Percentiles rank a stretch among this genome's conserved stretches.
Evolutionary conservation across 2,888 invertebrate species (phyloP).

Genomic region (Tineola bisselliella): DNA sequence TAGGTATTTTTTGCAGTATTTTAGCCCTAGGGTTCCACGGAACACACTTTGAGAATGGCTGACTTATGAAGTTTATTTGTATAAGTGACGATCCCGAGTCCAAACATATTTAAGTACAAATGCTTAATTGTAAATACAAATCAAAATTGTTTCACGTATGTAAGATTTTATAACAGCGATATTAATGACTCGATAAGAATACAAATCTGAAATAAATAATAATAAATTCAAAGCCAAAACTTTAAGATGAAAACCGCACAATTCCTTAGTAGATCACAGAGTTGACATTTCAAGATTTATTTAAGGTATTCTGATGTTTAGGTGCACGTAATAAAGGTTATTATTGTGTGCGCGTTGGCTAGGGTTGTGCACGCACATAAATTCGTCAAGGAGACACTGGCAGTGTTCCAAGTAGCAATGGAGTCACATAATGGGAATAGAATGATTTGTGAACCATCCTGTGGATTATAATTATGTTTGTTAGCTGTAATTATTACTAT

Average conservation of each 20-base stretch:
- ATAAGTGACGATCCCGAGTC: too few relatives aligned
- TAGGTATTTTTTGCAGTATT: too few relatives aligned
- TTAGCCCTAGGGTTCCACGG: too few relatives aligned
- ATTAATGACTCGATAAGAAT: not conserved
- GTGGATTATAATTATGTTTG: constrained; percentile 6
- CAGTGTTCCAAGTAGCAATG: constrained; percentile 28
- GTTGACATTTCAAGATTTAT: not conserved
- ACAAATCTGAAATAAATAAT: not conserved
- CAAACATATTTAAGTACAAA: too few relatives aligned
- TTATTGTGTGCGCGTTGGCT: not conserved
- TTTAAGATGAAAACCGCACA: constrained; percentile 1
- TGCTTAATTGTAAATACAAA: too few relatives aligned
- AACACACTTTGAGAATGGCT: too few relatives aligned
- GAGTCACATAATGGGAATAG: constrained; percentile 11
- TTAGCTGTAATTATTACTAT: not conserved
- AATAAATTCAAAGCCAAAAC: not conserved
- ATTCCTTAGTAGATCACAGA: not conserved
- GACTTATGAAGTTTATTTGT: too few relatives aligned
- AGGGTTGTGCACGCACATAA: constrained; percentile 11
- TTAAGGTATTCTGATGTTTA: not conserved
- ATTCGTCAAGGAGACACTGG: constrained; percentile 34
- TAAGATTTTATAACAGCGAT: too few relatives aligned
- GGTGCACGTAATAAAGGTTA: not conserved
- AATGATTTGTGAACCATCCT: constrained; percentile 13
- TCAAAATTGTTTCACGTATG: too few relatives aligned